phyloP scores from a whole-genome alignment of 1,140 invertebrate species.

The Aphis gossypii region DNA sequence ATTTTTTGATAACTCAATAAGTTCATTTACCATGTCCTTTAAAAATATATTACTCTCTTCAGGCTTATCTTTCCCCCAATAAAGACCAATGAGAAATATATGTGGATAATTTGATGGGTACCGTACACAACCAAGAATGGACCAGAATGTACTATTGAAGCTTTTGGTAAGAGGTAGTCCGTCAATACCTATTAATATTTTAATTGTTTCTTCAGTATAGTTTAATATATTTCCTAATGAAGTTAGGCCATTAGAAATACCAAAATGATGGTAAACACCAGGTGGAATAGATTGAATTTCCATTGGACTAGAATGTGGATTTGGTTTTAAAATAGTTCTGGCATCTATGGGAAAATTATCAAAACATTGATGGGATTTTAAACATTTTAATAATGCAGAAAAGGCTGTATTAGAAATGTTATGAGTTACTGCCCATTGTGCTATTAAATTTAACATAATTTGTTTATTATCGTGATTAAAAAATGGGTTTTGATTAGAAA shows the following conservation, averaged over 20 bases:
- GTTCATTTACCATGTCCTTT: neutral
- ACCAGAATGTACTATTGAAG: neutral
- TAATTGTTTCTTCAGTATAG: neutral
- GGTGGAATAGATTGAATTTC: neutral
- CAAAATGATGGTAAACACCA: neutral
- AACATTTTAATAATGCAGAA: constrained; percentile 9
- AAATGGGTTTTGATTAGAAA: neutral
- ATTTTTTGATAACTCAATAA: neutral
- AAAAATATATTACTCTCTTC: constrained; percentile 10
- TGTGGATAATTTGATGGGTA: neutral
- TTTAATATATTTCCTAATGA: neutral
- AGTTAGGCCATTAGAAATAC: neutral
- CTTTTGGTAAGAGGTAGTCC: neutral
- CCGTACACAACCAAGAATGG: neutral
- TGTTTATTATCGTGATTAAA: neutral
- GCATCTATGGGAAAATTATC: neutral
- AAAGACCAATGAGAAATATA: neutral
- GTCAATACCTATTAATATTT: neutral
- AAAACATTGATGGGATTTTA: neutral
- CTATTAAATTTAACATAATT: neutral
- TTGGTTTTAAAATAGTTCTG: constrained; percentile 14
- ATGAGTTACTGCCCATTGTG: neutral
- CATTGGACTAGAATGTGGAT: neutral
- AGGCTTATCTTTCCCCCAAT: constrained; percentile 14
- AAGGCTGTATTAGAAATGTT: neutral